Percentiles rank a stretch among this genome's conserved stretches.
Evolutionary conservation across 1,140 invertebrate genomes (phyloP).

Genomic region (Asobara japonica): DNA sequence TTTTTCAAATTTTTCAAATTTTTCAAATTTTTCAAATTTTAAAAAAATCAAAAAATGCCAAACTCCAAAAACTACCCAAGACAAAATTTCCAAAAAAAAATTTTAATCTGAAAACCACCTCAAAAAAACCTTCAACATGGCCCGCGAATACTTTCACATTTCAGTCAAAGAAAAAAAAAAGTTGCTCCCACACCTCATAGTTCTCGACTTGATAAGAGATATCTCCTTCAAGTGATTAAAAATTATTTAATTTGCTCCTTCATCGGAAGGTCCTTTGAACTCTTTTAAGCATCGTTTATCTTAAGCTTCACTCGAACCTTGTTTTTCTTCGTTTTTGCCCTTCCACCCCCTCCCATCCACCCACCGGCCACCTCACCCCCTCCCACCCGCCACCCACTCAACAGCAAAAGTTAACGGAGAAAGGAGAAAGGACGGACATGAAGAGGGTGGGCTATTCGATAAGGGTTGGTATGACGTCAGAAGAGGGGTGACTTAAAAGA

Average conservation of each 20-base stretch:
- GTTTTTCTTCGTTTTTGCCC: constrained; percentile 15
- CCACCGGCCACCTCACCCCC: too few species aligned
- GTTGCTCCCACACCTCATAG: not conserved
- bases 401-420: constrained; percentile 12
- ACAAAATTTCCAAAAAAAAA: too few species aligned
- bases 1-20: too few species aligned
- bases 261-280: constrained; percentile 18
- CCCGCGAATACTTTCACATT: too few species aligned
- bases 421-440: not conserved
- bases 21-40: too few species aligned
- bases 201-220: not conserved
- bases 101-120: too few species aligned
- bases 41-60: too few species aligned
- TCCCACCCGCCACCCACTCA: too few species aligned
- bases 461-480: constrained; percentile 38
- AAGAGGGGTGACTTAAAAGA: constrained; percentile 43
- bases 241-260: constrained; percentile 28
- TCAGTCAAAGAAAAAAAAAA: not conserved
- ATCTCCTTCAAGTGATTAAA: constrained; percentile 6
- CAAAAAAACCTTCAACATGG: too few species aligned
- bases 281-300: constrained; percentile 25
- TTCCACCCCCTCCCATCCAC: too few species aligned
- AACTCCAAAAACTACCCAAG: too few species aligned
- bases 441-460: not conserved
- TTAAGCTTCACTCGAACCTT: not conserved